Evolutionary conservation across 2,113 vertebrate genomes (phyloP), one percentile per base, ranked within the genome.

Genomic region (Pachypanchax playfairii): DNA sequence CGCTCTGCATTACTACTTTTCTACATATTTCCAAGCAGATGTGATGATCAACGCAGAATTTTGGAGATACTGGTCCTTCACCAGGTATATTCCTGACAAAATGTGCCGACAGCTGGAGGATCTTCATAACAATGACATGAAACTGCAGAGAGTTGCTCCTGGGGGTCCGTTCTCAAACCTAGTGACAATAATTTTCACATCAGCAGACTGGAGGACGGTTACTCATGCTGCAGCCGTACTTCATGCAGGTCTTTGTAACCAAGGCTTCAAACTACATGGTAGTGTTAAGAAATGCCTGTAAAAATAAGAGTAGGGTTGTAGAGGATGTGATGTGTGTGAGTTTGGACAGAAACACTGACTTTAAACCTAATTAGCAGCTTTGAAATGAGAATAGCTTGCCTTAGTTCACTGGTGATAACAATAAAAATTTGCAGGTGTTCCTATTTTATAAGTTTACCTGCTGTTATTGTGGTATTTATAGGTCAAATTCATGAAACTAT

Each of bases 391-490:
- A 51, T 64, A 59, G 42, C 48, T 12, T n/a, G 74, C 70, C 6
- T n/a, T n/a, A n/a, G n/a, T 9, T 5, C 51, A 65, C 44, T 51
- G 63, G 35, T 75, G 59, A 55, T 22, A 33, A 63, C 63, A 60
- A 39, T 26, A n/a, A 4, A 75, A 55, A 64, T 62, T 20, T 57
- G 38, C 68, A 46, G 43, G 79, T 74, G 20, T 24, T 20, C 42
- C 42, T 44, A n/a, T 28, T 49, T 48, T 56, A 61, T 41, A 81
- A 62, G 70, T 67, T 46, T 52, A 44, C 18, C 57, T 69, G 54
- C 33, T 56, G 18, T 65, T 22, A 83, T 84, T 80, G 81, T 77
- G 87, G 83, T 72, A 42, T 44, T 68, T 73, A 33, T 33, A 28
- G 59, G 80, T 78, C 48, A 71, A 65, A 65, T 79, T 87, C 58